Evolutionary conservation across 2,113 vertebrate genomes (phyloP).

Genomic region (Mesembrinibis cayennensis): DNA sequence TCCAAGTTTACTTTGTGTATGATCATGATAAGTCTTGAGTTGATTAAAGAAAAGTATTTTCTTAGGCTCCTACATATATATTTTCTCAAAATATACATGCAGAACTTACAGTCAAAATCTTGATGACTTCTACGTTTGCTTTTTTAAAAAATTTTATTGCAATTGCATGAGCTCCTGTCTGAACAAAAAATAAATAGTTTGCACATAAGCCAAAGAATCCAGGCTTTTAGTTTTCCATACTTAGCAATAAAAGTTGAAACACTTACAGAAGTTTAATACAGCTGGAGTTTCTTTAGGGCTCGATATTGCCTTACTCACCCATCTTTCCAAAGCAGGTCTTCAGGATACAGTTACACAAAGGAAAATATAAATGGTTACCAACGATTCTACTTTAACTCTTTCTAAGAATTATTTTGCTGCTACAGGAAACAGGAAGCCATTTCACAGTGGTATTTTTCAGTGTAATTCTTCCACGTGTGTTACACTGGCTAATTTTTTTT

Average conservation of each 20-base stretch:
- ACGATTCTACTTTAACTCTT: conserved; percentile 30
- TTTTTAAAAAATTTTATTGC: background rate
- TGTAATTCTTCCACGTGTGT: background rate
- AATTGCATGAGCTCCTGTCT: background rate
- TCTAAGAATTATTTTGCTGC: conserved; percentile 21
- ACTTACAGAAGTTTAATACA: conserved; percentile 9
- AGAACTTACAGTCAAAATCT: background rate
- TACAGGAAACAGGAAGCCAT: background rate
- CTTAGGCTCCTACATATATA: background rate
- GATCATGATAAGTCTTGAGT: background rate
- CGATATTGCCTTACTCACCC: background rate
- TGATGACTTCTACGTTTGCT: conserved; percentile 25
- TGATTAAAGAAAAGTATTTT: conserved; percentile 26
- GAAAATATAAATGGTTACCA: conserved; percentile 4
- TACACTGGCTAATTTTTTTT: background rate
- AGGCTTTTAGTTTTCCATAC: conserved; percentile 47
- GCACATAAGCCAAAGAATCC: background rate
- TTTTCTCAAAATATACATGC: background rate
- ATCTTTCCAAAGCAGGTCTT: conserved; percentile 14
- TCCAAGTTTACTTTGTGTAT: background rate
- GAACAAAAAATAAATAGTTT: conserved; percentile 34
- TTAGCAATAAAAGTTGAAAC: conserved; percentile 48
- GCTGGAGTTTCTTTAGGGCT: conserved; percentile 12
- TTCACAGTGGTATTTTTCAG: conserved; percentile 18
- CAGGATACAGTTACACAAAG: conserved; percentile 3